phyloP scores from a whole-genome alignment of 2,113 vertebrate genomes.

The Perognathus longimembris region DNA sequence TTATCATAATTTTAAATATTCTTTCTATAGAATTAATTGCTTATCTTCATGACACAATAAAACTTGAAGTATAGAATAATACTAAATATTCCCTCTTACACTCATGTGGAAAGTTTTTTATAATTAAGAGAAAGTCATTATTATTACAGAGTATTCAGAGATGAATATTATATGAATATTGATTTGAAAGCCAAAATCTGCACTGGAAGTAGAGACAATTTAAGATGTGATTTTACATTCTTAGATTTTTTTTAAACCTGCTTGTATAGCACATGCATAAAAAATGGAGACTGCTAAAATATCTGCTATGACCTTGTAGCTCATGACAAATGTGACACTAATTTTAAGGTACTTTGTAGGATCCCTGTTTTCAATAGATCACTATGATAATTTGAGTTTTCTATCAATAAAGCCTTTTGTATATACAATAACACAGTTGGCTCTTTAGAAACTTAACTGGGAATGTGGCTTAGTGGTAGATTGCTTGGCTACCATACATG shows the following conservation, averaged over 20 bases:
- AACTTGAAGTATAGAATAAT: background rate
- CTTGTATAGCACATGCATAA: background rate
- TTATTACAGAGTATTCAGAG: background rate
- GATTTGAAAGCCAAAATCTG: background rate
- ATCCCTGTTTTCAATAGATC: constrained; percentile 3
- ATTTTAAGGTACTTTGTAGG: constrained; percentile 23
- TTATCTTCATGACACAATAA: background rate
- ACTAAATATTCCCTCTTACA: background rate
- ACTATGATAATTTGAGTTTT: background rate
- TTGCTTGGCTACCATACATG: too few relatives aligned
- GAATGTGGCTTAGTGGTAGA: too few relatives aligned
- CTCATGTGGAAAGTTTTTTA: background rate
- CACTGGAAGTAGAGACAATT: background rate
- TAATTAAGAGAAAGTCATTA: background rate
- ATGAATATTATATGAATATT: background rate
- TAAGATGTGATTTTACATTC: constrained; percentile 2
- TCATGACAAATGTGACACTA: background rate
- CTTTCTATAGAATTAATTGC: constrained; percentile 2
- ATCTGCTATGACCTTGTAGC: background rate
- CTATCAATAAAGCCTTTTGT: background rate
- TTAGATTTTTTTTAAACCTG: constrained; percentile 11
- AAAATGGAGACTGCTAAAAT: background rate
- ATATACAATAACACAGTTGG: background rate
- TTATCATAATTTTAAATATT: constrained; percentile 33
- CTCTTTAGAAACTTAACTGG: too few relatives aligned